phyloP scores from a whole-genome alignment of 2,113 vertebrate genomes.

The Hemiscyllium ocellatum region DNA sequence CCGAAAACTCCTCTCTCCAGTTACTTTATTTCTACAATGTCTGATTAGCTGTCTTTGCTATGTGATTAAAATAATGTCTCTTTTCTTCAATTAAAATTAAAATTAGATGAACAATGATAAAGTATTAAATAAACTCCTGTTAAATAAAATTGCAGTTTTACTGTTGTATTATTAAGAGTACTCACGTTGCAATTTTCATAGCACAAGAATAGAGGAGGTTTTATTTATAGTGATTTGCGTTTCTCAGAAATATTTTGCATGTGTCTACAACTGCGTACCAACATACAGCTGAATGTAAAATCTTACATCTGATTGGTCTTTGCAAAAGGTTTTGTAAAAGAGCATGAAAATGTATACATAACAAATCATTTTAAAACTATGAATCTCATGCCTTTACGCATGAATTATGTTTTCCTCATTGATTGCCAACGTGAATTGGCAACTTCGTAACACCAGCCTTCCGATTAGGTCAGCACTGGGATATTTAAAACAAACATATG shows the following conservation, averaged over 20 bases:
- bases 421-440: neutral
- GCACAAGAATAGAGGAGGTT: neutral
- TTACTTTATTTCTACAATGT: too few relatives aligned
- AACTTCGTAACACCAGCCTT: neutral
- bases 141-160: neutral
- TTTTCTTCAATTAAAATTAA: neutral
- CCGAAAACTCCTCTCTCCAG: neutral
- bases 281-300: neutral
- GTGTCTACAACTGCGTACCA: neutral
- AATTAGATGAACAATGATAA: neutral
- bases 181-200: neutral
- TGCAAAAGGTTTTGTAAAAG: neutral
- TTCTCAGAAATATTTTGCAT: neutral
- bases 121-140: neutral
- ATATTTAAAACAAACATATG: slow-evolving; percentile 40
- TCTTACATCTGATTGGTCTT: neutral
- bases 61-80: neutral
- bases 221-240: neutral
- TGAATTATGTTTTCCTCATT: neutral
- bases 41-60: too few relatives aligned
- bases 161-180: neutral
- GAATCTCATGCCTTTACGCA: neutral
- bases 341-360: neutral
- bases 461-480: neutral
- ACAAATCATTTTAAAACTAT: neutral